Evolutionary conservation across 2,797 vertebrate genomes (phyloP).

Genomic region (Enteromius afrohamiltoni): DNA sequence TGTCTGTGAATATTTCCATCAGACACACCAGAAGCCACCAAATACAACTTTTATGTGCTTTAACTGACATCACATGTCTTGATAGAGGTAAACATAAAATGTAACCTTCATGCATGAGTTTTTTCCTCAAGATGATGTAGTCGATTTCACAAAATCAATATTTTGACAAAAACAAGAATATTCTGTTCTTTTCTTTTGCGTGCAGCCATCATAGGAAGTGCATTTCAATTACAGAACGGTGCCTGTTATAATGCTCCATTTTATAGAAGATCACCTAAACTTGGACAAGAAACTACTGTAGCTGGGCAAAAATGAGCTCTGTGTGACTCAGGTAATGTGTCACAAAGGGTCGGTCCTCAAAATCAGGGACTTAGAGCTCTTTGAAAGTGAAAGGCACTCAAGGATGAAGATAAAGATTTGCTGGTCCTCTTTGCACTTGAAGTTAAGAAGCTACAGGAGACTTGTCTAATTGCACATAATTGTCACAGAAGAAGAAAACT

Average conservation of each 20-base stretch:
- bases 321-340: constrained; percentile 33
- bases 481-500: constrained; percentile 47
- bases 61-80: not conserved
- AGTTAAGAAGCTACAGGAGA: constrained; percentile 23
- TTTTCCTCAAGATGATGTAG: not conserved
- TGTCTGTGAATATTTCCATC: not conserved
- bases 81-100: too few relatives aligned
- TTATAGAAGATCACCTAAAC: not conserved
- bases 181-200: too few relatives aligned
- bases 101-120: not conserved
- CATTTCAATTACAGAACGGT: not conserved
- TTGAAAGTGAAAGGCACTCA: constrained; percentile 18
- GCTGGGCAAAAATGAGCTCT: not conserved
- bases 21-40: not conserved
- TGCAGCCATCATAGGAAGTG: not conserved
- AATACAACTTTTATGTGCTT: not conserved
- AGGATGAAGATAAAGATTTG: constrained; percentile 9
- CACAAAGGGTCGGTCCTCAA: not conserved
- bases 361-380: not conserved
- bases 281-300: not conserved
- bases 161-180: not conserved
- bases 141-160: not conserved
- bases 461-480: constrained; percentile 62
- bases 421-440: constrained; percentile 17
- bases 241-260: not conserved